phyloP scores from a whole-genome alignment of 1,140 invertebrate genomes.

The Leptonema lineaticorne region DNA sequence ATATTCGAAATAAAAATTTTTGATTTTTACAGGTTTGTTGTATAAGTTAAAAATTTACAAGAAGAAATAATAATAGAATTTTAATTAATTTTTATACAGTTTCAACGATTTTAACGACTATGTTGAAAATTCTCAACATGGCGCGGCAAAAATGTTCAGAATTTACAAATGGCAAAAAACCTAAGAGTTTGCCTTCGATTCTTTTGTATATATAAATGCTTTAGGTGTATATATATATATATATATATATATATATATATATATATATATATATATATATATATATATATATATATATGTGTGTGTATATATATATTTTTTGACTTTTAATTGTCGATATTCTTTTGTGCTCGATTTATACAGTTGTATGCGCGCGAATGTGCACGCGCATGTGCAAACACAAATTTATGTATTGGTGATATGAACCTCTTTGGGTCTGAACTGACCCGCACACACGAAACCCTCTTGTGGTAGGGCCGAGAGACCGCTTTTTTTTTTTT shows the following conservation, averaged over 20 bases:
- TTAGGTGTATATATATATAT: no score
- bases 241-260: background rate
- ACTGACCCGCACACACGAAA: constrained; percentile 16
- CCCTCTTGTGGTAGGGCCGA: constrained; percentile 1
- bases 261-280: background rate
- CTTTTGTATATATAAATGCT: no score
- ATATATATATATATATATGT: background rate
- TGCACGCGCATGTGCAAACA: background rate
- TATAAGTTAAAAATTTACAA: no score
- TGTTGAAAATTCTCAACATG: no score
- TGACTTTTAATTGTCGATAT: background rate
- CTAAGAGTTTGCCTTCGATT: no score
- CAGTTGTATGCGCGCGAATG: background rate
- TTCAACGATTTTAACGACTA: no score
- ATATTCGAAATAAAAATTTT: no score
- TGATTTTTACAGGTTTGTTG: no score
- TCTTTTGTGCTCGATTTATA: background rate
- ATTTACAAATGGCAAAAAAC: no score
- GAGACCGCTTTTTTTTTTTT: constrained; percentile 3
- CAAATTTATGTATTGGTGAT: background rate
- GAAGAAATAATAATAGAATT: no score
- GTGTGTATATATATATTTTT: constrained; percentile 1
- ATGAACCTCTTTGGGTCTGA: background rate
- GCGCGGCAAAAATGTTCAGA: no score
- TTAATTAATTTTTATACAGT: no score